phyloP scores from a whole-genome alignment of 2,797 vertebrate species.

The Lacerta bilineata region DNA sequence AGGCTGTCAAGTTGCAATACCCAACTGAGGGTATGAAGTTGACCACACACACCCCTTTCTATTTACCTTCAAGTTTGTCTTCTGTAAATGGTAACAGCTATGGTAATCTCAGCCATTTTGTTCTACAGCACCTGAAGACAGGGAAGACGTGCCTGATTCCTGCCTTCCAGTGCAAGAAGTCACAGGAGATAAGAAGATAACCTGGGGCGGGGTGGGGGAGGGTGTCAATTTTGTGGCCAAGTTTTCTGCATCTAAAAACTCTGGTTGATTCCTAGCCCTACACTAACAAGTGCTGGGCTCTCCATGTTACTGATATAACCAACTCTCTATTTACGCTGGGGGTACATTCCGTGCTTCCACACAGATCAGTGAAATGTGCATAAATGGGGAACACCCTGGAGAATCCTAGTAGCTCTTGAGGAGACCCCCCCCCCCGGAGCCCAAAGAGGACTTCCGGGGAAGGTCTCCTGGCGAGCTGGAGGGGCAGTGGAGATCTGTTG shows the following conservation, averaged over 20 bases:
- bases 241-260: neutral
- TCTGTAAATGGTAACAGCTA: neutral
- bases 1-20: neutral
- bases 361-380: too few relatives aligned
- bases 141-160: neutral
- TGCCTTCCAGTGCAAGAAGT: neutral
- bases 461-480: too few relatives aligned
- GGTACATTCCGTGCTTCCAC: too few relatives aligned
- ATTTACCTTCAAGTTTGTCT: neutral
- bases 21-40: neutral
- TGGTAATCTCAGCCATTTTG: neutral
- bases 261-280: neutral
- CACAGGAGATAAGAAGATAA: neutral
- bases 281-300: neutral
- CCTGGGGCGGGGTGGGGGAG: neutral
- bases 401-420: too few relatives aligned
- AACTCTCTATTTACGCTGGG: too few relatives aligned
- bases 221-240: neutral
- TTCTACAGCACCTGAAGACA: neutral
- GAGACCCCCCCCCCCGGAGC: too few relatives aligned
- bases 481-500: too few relatives aligned
- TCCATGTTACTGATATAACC: neutral
- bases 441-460: too few relatives aligned
- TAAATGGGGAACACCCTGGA: too few relatives aligned
- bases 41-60: neutral